phyloP scores from a whole-genome alignment of 2,888 invertebrate genomes.

The Latrodectus hesperus region DNA sequence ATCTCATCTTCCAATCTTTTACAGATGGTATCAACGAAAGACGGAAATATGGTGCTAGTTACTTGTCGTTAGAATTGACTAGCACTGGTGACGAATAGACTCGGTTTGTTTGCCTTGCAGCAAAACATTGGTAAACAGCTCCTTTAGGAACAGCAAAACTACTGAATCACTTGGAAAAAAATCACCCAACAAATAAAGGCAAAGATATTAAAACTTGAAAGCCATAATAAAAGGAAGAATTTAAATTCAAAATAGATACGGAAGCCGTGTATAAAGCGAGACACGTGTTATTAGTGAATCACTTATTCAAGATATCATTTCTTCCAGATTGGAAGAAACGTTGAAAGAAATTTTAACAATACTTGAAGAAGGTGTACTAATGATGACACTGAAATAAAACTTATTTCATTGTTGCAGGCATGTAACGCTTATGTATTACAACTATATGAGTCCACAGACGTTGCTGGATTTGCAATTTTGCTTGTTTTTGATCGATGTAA shows the following conservation, averaged over 20 bases:
- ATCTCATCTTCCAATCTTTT: no score
- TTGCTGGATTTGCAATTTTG: slow-evolving; percentile 13
- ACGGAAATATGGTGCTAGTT: no score
- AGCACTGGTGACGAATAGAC: background rate
- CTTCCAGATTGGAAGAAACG: background rate
- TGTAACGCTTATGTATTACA: background rate
- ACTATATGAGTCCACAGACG: background rate
- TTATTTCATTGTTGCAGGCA: background rate
- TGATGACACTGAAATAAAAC: background rate
- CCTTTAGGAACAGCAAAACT: background rate
- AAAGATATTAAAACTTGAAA: background rate
- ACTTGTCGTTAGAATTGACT: no score
- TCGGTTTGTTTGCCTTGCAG: slow-evolving; percentile 9
- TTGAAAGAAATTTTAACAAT: no score
- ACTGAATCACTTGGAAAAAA: slow-evolving; percentile 2
- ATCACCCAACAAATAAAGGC: background rate
- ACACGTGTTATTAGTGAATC: background rate
- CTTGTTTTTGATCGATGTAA: background rate
- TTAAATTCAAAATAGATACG: background rate
- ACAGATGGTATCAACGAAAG: no score
- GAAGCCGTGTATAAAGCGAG: slow-evolving; percentile 2
- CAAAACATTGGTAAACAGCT: slow-evolving; percentile 11
- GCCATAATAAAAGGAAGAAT: no score
- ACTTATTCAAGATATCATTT: background rate
- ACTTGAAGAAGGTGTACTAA: no score